Evolutionary conservation across 2,888 invertebrate species (phyloP).

Genomic region (Drosophila merina): DNA sequence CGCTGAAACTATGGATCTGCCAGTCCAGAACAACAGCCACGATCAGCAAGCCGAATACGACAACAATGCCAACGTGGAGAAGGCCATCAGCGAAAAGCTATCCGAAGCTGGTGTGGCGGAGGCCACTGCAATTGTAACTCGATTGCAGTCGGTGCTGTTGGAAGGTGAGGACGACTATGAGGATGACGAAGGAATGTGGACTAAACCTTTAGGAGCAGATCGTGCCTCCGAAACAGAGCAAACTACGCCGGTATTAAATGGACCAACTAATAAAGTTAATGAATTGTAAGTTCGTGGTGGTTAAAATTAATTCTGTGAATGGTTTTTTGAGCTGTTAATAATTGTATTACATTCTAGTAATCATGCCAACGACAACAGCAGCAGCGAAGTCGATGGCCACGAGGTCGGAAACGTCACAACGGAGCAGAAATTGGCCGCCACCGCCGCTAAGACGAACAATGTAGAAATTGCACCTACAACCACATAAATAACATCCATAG

Average conservation of each 20-base stretch:
- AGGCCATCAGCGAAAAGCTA: slow-evolving; percentile 55
- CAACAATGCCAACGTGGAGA: slow-evolving; percentile 82
- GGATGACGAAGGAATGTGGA: slow-evolving; percentile 82
- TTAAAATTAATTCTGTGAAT: no score
- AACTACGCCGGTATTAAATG: slow-evolving; percentile 62
- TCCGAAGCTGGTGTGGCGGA: slow-evolving; percentile 50
- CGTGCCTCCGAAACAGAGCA: slow-evolving; percentile 34
- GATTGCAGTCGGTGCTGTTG: slow-evolving; percentile 69
- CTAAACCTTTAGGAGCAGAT: slow-evolving; percentile 77
- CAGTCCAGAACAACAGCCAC: slow-evolving; percentile 27
- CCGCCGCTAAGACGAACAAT: slow-evolving; percentile 46
- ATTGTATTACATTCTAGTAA: slow-evolving; percentile 43
- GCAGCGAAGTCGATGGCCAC: slow-evolving; percentile 42
- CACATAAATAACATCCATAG: slow-evolving; percentile 43
- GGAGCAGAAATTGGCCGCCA: slow-evolving; percentile 46
- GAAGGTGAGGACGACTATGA: slow-evolving; percentile 76
- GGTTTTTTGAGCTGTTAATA: background rate
- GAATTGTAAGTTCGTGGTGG: slow-evolving; percentile 65
- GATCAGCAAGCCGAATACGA: slow-evolving; percentile 76
- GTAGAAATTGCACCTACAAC: slow-evolving; percentile 70
- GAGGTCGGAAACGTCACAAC: slow-evolving; percentile 46
- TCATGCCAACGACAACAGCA: slow-evolving; percentile 66
- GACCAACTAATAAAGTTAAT: slow-evolving; percentile 63
- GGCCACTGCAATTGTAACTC: slow-evolving; percentile 59
- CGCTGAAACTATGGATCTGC: slow-evolving; percentile 21